Evolutionary conservation across 2,888 invertebrate species (phyloP).

Genomic region (Glaucopsyche alexis): DNA sequence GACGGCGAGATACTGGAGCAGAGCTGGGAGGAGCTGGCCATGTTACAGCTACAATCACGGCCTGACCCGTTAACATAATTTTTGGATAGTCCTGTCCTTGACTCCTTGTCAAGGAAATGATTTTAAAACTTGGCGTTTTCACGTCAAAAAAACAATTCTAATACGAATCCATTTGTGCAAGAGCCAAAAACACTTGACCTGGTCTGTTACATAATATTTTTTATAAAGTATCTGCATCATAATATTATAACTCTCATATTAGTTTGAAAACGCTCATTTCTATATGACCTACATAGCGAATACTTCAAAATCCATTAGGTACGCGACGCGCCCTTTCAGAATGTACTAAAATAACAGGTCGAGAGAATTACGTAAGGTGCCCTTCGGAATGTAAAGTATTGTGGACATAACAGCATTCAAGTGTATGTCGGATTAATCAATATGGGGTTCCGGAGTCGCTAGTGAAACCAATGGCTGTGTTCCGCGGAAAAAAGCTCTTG

Average conservation of each 20-base stretch:
- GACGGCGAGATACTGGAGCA: constrained; percentile 97
- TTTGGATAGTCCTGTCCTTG: too few species aligned
- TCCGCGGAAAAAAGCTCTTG: too few species aligned
- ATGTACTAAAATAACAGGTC: constrained; percentile 13
- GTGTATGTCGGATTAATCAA: constrained; percentile 58
- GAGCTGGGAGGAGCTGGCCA: constrained; percentile 56
- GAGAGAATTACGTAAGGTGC: not conserved
- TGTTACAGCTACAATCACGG: too few species aligned
- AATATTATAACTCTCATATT: too few species aligned
- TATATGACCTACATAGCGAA: constrained; percentile 5
- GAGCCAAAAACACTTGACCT: too few species aligned
- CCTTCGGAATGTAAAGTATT: not conserved
- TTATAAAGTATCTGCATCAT: too few species aligned
- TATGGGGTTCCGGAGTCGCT: not conserved
- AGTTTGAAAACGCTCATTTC: not conserved
- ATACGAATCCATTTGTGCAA: too few species aligned
- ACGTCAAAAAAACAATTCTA: too few species aligned
- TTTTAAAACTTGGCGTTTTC: too few species aligned
- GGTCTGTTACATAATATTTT: too few species aligned
- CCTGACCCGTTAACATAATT: too few species aligned
- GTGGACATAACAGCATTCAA: not conserved
- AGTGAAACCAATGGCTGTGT: not conserved
- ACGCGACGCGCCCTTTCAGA: not conserved
- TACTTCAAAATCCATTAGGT: not conserved
- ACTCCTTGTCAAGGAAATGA: too few species aligned